Percentiles rank a stretch among this genome's conserved stretches.
phyloP scores from a whole-genome alignment of 2,113 vertebrate species.

The Merops nubicus region DNA sequence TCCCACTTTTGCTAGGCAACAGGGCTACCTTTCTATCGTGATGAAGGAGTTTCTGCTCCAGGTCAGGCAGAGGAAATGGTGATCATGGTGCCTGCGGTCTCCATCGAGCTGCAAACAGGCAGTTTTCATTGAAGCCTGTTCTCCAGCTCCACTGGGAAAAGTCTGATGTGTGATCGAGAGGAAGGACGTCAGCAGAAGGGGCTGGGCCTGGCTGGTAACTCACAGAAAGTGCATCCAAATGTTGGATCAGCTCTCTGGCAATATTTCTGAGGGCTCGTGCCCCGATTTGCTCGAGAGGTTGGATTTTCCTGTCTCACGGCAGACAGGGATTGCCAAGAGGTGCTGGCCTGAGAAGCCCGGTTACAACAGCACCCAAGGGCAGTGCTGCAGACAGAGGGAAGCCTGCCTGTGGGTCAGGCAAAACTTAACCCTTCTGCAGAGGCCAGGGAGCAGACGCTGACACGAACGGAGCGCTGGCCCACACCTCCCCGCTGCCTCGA shows the following conservation, averaged over 20 bases:
- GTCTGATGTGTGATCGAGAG: constrained; percentile 69
- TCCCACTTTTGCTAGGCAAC: constrained; percentile 63
- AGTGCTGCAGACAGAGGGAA: not conserved
- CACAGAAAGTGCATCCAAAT: constrained; percentile 57
- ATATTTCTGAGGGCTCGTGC: not conserved
- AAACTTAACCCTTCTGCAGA: not conserved
- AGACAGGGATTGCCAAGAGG: not conserved
- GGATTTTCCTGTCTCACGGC: not conserved
- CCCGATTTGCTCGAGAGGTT: not conserved
- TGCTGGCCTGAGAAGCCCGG: not conserved
- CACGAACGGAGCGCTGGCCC: not conserved
- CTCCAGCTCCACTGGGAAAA: constrained; percentile 70
- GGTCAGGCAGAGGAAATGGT: constrained; percentile 32
- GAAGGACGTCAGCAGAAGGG: constrained; percentile 77
- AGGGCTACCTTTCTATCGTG: constrained; percentile 29
- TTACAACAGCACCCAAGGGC: rapidly evolving
- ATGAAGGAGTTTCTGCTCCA: constrained; percentile 32
- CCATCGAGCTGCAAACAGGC: constrained; percentile 63
- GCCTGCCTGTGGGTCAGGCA: not conserved
- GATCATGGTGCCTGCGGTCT: constrained; percentile 28
- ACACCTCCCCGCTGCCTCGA: not conserved
- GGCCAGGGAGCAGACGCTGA: not conserved
- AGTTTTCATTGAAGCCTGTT: constrained; percentile 71
- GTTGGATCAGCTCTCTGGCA: constrained; percentile 2
- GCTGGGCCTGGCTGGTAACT: constrained; percentile 64